Percentiles rank a stretch among this genome's conserved stretches.
These are phyloP conservation scores for Bicyclus anynana DNA, from an alignment of 1,140 invertebrate species.

Conservation along the genomic window DNA sequence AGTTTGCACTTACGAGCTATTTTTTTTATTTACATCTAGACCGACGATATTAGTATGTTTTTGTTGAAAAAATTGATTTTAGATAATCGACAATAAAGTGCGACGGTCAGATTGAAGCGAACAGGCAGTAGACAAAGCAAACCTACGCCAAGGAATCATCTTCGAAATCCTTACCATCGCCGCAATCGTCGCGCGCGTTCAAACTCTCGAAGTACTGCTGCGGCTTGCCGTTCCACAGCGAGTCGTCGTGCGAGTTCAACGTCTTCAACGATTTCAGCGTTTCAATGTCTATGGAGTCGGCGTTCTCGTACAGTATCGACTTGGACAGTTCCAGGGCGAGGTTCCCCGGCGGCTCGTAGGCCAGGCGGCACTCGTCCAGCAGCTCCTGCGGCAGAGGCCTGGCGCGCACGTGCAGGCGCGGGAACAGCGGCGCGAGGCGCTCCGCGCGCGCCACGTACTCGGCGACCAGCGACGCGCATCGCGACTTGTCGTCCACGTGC, in stretches of 20 bases:
- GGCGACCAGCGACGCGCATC: slow-evolving; percentile 32
- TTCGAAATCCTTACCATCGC: slow-evolving; percentile 43
- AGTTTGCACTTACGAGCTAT: no score
- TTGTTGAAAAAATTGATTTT: no score
- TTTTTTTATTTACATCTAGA: no score
- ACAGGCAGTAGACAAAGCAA: no score
- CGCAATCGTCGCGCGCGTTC: slow-evolving; percentile 27
- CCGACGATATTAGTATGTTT: no score
- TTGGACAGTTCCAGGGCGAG: slow-evolving; percentile 51
- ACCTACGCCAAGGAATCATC: slow-evolving; percentile 53
- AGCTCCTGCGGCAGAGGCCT: slow-evolving; percentile 24
- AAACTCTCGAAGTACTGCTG: slow-evolving; percentile 71
- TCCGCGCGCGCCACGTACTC: slow-evolving; percentile 55
- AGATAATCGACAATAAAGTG: no score
- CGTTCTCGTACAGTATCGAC: slow-evolving; percentile 48
- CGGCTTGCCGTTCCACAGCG: slow-evolving; percentile 63
- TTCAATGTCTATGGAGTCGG: background rate
- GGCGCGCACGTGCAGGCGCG: slow-evolving; percentile 13
- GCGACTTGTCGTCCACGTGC: background rate
- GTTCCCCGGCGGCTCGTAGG: slow-evolving; percentile 47
- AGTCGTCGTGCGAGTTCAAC: slow-evolving; percentile 12
- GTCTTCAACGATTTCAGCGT: background rate
- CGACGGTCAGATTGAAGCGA: no score
- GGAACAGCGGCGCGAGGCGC: slow-evolving; percentile 47
- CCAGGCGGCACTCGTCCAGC: slow-evolving; percentile 22